Evolutionary conservation across 2,113 vertebrate genomes (phyloP), one percentile per base, ranked within the genome.

Genomic region (mouse (Mus musculus)): DNA sequence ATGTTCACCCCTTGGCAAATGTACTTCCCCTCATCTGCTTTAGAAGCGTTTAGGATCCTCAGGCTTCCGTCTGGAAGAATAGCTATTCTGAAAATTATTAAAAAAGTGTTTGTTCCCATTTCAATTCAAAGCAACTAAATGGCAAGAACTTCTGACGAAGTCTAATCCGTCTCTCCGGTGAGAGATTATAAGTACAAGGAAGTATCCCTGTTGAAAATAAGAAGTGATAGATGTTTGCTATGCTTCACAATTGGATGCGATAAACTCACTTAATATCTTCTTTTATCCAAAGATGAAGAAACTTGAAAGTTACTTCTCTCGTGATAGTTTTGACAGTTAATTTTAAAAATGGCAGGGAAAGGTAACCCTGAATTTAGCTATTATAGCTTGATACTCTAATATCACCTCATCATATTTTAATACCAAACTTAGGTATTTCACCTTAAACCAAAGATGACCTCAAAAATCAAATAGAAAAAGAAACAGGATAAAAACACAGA

Each of bases 21-120:
- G 39, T 99, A 99, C 86, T 97, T 98, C 72, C 99, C 99, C 98
- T 99, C 99, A 94, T 99, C 99, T 26, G 99, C 98, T 94, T 99
- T 99, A 92, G 99, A 99, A 98, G 99, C 98, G 95, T 99, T 99
- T 95, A 99, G 97, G 97, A 99, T 99, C 97, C 98, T 98, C 78
- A 99, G 98, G 84, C 98, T 99, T 95, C 99, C 99, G 97, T 99
- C 99, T 97, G 99, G 99, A 98, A 99, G 98, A 98, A 99, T 95
- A 98, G 98, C 98, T 98, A 99, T 98, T 98, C 99, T 99, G 98
- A 97, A 98, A 99, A 98, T 92, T 63, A 98, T 95, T 97, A 98
- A 97, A 98, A 96, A 97, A 93, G 17, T 61, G 2, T 1, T 96
- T 97, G 95, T 87, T 95, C 14, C 88, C 26, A 14, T 89, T 82